Evolutionary conservation across 1,140 invertebrate genomes (phyloP).

Genomic region (Copidosoma floridanum): DNA sequence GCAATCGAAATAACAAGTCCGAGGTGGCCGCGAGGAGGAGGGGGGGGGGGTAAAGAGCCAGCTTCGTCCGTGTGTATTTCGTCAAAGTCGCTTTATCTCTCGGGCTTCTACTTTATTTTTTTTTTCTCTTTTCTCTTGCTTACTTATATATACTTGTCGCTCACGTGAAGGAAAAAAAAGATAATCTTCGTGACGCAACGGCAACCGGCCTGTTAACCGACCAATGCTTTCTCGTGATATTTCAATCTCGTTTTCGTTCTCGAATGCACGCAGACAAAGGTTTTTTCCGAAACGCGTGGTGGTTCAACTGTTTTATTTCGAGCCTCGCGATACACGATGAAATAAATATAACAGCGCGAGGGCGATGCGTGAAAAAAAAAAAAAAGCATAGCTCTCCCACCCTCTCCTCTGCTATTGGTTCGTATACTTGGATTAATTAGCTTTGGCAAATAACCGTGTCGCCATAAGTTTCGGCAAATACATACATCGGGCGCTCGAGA

Average conservation of each 20-base stretch:
- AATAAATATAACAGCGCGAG: constrained; percentile 9
- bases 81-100: constrained; percentile 19
- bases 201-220: neutral
- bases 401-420: too few species aligned
- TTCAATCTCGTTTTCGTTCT: constrained; percentile 18
- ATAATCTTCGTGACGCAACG: constrained; percentile 18
- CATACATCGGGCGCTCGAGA: constrained; percentile 18
- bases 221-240: constrained; percentile 2
- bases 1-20: constrained; percentile 1
- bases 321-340: too few species aligned
- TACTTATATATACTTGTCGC: too few species aligned
- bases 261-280: too few species aligned
- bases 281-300: too few species aligned
- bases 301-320: too few species aligned
- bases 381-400: too few species aligned
- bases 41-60: neutral
- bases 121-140: too few species aligned
- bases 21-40: neutral
- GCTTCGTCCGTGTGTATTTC: neutral
- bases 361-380: constrained; percentile 19
- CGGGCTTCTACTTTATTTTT: too few species aligned
- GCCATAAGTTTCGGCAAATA: constrained; percentile 21
- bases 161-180: neutral
- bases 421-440: constrained; percentile 24
- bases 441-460: constrained; percentile 23